Conservation (phyloP, 1,140 invertebrate species). For the Drosophila trapezifrons region DNA sequence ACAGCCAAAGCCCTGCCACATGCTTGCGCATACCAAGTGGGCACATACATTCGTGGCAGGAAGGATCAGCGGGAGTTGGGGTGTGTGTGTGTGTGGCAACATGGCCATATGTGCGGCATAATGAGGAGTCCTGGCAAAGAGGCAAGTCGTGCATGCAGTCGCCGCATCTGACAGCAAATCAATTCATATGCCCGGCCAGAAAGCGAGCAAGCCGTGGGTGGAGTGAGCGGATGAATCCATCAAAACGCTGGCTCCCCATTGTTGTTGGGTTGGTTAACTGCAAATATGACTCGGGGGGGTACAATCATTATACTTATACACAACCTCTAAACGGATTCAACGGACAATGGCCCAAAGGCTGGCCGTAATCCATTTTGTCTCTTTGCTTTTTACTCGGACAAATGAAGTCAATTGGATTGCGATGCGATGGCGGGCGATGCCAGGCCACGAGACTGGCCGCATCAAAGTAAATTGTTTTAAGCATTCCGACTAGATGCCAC, state of each 20-base stretch:
- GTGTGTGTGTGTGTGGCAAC: conserved; percentile 23
- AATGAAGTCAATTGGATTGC: conserved; percentile 82
- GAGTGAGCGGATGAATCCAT: conserved; percentile 59
- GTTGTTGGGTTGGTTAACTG: conserved; percentile 70
- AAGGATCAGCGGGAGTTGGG: conserved; percentile 6
- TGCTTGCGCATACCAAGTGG: conserved; percentile 81
- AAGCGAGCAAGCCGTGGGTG: neutral
- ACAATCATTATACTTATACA: conserved; percentile 40
- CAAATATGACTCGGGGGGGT: conserved; percentile 73
- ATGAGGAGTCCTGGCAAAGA: conserved; percentile 59
- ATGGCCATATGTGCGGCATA: conserved; percentile 79
- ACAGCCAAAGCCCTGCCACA: conserved; percentile 72
- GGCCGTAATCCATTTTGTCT: conserved; percentile 76
- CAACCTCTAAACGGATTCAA: conserved; percentile 44
- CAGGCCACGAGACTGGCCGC: conserved; percentile 42
- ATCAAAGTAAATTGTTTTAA: conserved; percentile 83
- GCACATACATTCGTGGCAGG: neutral
- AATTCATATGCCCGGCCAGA: conserved; percentile 69
- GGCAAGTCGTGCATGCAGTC: conserved; percentile 75
- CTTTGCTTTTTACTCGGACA: conserved; percentile 63
- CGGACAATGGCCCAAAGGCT: conserved; percentile 35
- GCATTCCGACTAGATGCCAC: conserved; percentile 50
- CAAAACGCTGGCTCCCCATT: conserved; percentile 62
- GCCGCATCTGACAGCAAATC: conserved; percentile 73
- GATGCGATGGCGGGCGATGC: conserved; percentile 16